Conservation (phyloP, 2,888 invertebrate genomes). For the Thera britannica region DNA sequence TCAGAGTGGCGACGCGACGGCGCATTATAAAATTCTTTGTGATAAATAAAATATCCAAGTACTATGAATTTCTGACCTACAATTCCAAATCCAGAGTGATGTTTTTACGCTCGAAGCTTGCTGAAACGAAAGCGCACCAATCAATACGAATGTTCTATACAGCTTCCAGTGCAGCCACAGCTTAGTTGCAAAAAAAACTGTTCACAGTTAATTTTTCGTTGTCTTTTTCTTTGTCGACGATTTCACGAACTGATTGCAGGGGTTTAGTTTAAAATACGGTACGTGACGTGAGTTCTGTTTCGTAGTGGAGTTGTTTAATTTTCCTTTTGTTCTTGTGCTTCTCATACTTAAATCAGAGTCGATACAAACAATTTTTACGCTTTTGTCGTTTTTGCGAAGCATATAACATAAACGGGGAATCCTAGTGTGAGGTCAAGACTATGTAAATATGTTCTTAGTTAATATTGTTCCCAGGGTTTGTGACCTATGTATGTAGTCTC, state of each 20-base stretch:
- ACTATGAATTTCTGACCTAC: constrained; percentile 19
- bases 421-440: too few species aligned
- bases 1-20: too few species aligned
- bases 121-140: constrained; percentile 35
- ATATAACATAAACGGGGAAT: too few species aligned
- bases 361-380: too few species aligned
- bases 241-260: constrained; percentile 32
- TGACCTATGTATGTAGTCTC: too few species aligned
- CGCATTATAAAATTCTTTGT: too few species aligned
- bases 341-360: too few species aligned
- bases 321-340: neutral
- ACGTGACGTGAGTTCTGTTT: constrained; percentile 19
- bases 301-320: constrained; percentile 1
- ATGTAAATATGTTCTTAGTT: too few species aligned
- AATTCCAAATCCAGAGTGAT: constrained; percentile 2
- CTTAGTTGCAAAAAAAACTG: constrained; percentile 51
- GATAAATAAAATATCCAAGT: neutral
- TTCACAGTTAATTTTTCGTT: constrained; percentile 46
- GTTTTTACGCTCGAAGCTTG: constrained; percentile 4
- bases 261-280: constrained; percentile 16
- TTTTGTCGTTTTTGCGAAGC: too few species aligned
- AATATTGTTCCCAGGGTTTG: too few species aligned
- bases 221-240: constrained; percentile 44
- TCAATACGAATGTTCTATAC: constrained; percentile 38
- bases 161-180: constrained; percentile 47